Evolutionary conservation across 2,113 vertebrate species (phyloP), one percentile per base, ranked within the genome.

Genomic region (Amazona guildingii): DNA sequence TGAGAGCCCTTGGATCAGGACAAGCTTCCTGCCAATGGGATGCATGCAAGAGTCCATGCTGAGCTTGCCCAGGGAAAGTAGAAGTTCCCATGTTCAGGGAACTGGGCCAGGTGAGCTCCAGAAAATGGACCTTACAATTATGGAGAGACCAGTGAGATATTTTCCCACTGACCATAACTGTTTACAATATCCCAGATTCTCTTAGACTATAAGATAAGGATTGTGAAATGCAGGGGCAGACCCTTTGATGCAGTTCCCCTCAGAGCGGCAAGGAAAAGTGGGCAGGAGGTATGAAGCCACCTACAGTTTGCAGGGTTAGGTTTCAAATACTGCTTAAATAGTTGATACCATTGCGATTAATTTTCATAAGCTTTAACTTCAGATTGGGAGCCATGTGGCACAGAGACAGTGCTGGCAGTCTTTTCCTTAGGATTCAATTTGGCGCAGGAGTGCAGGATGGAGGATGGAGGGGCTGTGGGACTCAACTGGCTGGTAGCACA

Each of bases 381-480:
- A 78, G 7, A 20, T 1, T 73, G 49, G 66, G 52, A 64, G 41
- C 48, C 0, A 0, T 68, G 49, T 44, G 72, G 48, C 37, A 37
- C 2, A 7, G 35, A 8, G 23, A 33, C 59, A 17, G 17, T 66
- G 52, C 44, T 5, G 9, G 17, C 27, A 66, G 75, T 27, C 27
- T 77, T 48, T 66, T 83, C 49, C 64, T 18, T 7, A 3, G 55
- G 76, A 59, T 81, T 88, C 33, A 27, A 0, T 82, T 93, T 86
- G 67, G 48, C 67, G 31, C 16, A 49, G 28, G 35, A 67, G 25
- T 31, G 55, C 0, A 0, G 37, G 44, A 86, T 0, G 6, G 23
- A 54, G 61, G 46, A n/a, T n/a, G 63, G 68, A 87, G 54, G 31
- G 44, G 37, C 37, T 5, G 0, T 35, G 68, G n/a, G 57, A 72